Percentiles rank a stretch among this genome's conserved stretches.
These are phyloP conservation scores for Aporrectodea caliginosa DNA, from an alignment of 1,140 invertebrate species.

Conservation along the genomic window DNA sequence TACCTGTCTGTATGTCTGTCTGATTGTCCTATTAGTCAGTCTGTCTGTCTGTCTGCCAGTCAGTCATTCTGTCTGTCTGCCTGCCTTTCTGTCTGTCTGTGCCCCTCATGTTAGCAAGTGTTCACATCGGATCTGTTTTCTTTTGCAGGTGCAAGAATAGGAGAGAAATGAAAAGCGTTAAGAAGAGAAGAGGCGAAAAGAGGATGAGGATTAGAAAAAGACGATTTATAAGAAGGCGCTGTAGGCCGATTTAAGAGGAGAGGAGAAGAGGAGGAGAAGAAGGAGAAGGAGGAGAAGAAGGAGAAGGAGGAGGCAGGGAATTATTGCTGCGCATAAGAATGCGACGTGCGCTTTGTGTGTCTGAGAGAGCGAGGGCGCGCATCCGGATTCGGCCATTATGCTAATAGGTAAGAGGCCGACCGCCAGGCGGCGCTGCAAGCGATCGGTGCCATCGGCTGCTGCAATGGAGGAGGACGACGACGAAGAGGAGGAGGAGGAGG, in stretches of 20 bases:
- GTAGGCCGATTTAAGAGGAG: too few relatives aligned
- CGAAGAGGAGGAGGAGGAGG: too few relatives aligned
- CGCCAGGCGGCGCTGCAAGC: conserved; percentile 4
- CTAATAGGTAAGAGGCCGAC: background rate
- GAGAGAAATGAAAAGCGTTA: too few relatives aligned
- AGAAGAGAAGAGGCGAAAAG: too few relatives aligned
- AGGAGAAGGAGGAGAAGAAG: too few relatives aligned
- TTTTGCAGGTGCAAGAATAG: too few relatives aligned
- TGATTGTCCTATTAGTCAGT: background rate
- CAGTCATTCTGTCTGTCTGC: background rate
- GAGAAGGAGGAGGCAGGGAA: too few relatives aligned
- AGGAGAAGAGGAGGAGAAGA: too few relatives aligned
- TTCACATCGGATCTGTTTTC: too few relatives aligned
- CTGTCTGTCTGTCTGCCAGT: background rate
- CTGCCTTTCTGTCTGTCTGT: background rate
- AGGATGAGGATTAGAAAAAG: too few relatives aligned
- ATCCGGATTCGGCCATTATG: background rate
- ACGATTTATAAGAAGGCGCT: too few relatives aligned
- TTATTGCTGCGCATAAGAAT: background rate
- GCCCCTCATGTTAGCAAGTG: too few relatives aligned
- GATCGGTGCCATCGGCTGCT: conserved; percentile 6
- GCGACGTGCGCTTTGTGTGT: background rate
- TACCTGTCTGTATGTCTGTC: background rate
- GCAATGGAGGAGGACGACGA: background rate
- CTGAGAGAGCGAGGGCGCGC: background rate